phyloP scores from a whole-genome alignment of 2,797 vertebrate species.

The Microchirus variegatus region DNA sequence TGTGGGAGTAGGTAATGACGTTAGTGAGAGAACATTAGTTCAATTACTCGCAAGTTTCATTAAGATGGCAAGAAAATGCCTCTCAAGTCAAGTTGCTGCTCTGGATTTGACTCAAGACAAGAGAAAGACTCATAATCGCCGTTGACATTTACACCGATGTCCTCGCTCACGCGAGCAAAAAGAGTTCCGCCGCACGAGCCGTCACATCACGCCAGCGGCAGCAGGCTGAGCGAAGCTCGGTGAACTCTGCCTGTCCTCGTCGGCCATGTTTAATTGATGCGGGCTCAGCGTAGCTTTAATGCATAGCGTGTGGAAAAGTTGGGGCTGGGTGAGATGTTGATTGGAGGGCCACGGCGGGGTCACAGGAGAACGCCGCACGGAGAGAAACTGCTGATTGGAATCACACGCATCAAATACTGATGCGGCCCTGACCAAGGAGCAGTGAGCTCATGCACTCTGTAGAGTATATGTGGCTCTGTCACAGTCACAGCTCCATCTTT shows the following conservation, averaged over 20 bases:
- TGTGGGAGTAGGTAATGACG: slow-evolving; percentile 4
- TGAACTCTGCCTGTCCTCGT: slow-evolving; percentile 73
- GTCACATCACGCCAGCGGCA: slow-evolving; percentile 23
- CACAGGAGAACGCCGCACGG: slow-evolving; percentile 44
- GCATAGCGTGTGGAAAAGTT: slow-evolving; percentile 56
- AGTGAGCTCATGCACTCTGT: neutral
- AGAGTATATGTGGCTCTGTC: neutral
- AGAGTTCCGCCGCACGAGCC: neutral
- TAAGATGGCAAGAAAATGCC: neutral
- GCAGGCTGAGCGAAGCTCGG: slow-evolving; percentile 33
- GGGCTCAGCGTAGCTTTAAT: slow-evolving; percentile 53
- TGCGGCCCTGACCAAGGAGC: slow-evolving; percentile 47
- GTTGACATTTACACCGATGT: neutral
- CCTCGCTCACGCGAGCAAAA: slow-evolving; percentile 14
- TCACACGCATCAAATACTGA: slow-evolving; percentile 68
- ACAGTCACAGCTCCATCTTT: neutral
- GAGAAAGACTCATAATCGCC: neutral
- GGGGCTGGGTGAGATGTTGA: slow-evolving; percentile 21
- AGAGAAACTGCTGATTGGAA: slow-evolving; percentile 42
- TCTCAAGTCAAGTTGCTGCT: neutral
- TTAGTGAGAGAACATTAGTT: neutral
- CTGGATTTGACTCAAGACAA: neutral
- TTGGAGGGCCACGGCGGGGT: slow-evolving; percentile 50
- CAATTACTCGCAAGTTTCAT: neutral
- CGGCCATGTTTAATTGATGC: slow-evolving; percentile 74